Base-by-base conservation (phyloP, 2,888 invertebrate genomes). In the Yponomeuta plumbellus region DNA sequence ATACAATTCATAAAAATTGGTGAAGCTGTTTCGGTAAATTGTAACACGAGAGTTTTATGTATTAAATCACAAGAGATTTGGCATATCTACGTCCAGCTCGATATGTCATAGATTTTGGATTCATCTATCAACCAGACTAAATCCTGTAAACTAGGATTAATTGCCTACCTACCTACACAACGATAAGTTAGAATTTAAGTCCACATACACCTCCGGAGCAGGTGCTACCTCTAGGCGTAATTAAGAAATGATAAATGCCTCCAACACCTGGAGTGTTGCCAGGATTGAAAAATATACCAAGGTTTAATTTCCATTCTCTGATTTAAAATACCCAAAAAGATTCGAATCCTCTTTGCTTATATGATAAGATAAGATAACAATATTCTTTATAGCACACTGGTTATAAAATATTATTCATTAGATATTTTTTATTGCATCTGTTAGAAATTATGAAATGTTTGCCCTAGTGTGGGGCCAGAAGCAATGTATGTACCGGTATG, bases 181-280 rank as follows among this genome's bases (percentile, higher is more conserved):
- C 10, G 8, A 17, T 58, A 17, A 21, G 10, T 58, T 58, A 58
- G 1, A 11, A 58, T 58, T 13, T 21, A 58, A 20, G 58, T 44
- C 13, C 44, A 5, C 44, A 52, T 5, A 13, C 44, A 52, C 44
- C 44, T 52, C 44, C 0, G 26, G 20, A 56, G 57, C 65, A 65
- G 65, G 65, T 65, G 65, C 34, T 17, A 20, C 56, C 56, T n/a
- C n/a, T 56, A 13, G 65, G 57, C 26, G 65, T 65, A 65, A 65
- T 65, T 65, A 65, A 65, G 57, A 23, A 11, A 65, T 65, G 65
- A 65, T 65, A 39, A 57, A 65, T 64, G 20, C 26, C 57, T n/a
- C 56, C 8, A 34, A 17, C 20, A 57, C 13, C 65, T 65, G 65
- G 65, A 56, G 26, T 23, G 17, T 17, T 65, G 65, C 65, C 65